Evolutionary conservation across 2,888 invertebrate species (phyloP), one percentile per base, ranked within the genome.

Genomic region (Chloroclystis v-ata): DNA sequence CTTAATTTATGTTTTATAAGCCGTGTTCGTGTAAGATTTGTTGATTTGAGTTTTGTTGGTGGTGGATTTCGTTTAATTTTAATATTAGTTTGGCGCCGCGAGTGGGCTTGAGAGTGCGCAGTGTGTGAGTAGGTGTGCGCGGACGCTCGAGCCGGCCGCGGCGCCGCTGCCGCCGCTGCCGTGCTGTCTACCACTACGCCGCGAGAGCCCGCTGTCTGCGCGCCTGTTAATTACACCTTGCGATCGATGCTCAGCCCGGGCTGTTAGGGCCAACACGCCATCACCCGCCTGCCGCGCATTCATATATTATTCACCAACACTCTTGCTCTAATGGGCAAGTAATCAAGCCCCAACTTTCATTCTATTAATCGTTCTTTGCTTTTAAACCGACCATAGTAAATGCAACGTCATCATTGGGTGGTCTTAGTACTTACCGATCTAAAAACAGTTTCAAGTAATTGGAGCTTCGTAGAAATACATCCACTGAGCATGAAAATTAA

Each of bases 51-150:
- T 86, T 85, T 82, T 87, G 85, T 85, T 87, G 87, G 87, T 87
- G 87, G 87, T 87, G 87, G 87, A 87, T 86, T 86, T 86, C 85
- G 83, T 86, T 82, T 87, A 85, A 85, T 85, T 85, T 82, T 86
- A 60, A 61, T 64, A 61, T 63, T 55, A 47, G 37, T 40, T 56
- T 59, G 58, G 61, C 62, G 56, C 49, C 57, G 61, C 52, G 55
- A 50, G 52, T 10, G 20, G 51, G 59, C 62, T 64, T 69, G 72
- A 72, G 72, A 67, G 69, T 59, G 72, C 72, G 80, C 78, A 56
- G 79, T 78, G 80, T 79, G 79, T 79, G 79, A 72, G 77, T 79
- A 79, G 78, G 70, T 74, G 73, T 75, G 73, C 52, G 73, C 74
- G 80, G 68, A 65, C 67, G 55, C 63, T 75, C 76, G 78, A 67